These are phyloP conservation scores for Seladonia tumulorum DNA, from an alignment of 2,888 invertebrate species.

Conservation along the genomic window DNA sequence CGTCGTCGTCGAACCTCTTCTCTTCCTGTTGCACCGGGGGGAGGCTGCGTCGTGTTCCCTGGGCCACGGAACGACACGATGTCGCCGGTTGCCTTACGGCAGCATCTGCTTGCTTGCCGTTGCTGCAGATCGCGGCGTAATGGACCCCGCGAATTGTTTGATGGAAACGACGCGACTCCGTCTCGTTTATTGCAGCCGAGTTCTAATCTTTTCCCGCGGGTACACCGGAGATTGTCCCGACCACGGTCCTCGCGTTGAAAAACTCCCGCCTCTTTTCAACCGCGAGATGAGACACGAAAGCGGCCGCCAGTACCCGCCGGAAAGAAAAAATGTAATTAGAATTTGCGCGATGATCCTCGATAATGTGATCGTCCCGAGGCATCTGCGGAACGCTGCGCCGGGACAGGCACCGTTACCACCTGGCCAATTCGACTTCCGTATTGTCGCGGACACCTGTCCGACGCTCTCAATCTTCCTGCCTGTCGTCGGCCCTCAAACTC, in stretches of 20 bases:
- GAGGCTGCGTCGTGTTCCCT: constrained; percentile 18
- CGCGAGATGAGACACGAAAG: constrained; percentile 44
- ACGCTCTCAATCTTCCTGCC: constrained; percentile 1
- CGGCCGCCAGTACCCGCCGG: constrained; percentile 27
- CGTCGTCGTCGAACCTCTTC: constrained; percentile 20
- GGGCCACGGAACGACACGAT: constrained; percentile 23
- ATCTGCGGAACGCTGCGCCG: not conserved
- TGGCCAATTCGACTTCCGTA: constrained; percentile 9
- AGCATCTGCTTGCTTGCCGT: constrained; percentile 23
- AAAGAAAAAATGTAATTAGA: constrained; percentile 43
- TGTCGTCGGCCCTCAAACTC: not conserved
- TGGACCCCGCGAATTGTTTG: constrained; percentile 64
- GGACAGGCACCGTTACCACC: not conserved
- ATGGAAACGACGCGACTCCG: constrained; percentile 51
- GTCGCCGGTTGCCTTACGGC: not conserved
- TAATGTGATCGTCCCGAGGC: constrained; percentile 16
- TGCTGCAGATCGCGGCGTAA: constrained; percentile 61
- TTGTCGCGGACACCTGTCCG: constrained; percentile 8
- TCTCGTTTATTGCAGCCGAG: constrained; percentile 64
- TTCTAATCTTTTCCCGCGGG: constrained; percentile 66
- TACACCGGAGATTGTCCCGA: constrained; percentile 61
- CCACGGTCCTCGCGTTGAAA: constrained; percentile 47
- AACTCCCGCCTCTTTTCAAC: constrained; percentile 31
- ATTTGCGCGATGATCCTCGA: constrained; percentile 21
- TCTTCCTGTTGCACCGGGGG: constrained; percentile 37